phyloP scores from a whole-genome alignment of 1,140 invertebrate genomes.

The Varroa destructor region DNA sequence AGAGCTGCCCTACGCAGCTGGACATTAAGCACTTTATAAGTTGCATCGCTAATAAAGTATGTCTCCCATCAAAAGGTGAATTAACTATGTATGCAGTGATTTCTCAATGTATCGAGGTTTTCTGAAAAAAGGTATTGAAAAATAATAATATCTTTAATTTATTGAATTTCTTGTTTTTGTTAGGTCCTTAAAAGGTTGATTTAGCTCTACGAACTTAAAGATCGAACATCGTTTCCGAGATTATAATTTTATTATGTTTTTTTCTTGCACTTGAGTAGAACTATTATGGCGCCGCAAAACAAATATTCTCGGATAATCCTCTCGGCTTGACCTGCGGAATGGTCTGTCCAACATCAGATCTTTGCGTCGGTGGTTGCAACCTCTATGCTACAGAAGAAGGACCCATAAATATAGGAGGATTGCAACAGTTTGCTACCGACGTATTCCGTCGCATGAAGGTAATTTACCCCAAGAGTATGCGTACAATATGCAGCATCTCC shows the following conservation, averaged over 20 bases:
- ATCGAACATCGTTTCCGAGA: not conserved
- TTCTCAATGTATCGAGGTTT: no score
- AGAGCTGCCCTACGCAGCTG: constrained; percentile 90
- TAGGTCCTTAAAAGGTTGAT: not conserved
- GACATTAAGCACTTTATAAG: constrained; percentile 94
- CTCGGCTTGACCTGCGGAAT: constrained; percentile 92
- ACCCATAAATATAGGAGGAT: constrained; percentile 91
- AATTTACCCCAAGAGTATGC: not conserved
- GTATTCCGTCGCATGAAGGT: constrained; percentile 23
- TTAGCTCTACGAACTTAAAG: not conserved
- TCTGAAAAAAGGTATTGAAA: no score
- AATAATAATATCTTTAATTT: not conserved
- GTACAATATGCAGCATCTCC: not conserved
- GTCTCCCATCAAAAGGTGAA: constrained; percentile 15
- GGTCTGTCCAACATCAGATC: constrained; percentile 95
- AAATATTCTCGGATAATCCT: constrained; percentile 93
- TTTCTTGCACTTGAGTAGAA: constrained; percentile 49
- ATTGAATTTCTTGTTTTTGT: constrained; percentile 13
- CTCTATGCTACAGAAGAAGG: constrained; percentile 87
- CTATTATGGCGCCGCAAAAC: constrained; percentile 93
- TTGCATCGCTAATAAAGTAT: constrained; percentile 83
- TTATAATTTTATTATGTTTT: not conserved
- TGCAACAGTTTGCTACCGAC: constrained; percentile 94
- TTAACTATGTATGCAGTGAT: no score
- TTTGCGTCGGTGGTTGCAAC: constrained; percentile 96